Evolutionary conservation across 2,113 vertebrate species (phyloP), one percentile per base, ranked within the genome.

Genomic region (Pantherophis guttatus): DNA sequence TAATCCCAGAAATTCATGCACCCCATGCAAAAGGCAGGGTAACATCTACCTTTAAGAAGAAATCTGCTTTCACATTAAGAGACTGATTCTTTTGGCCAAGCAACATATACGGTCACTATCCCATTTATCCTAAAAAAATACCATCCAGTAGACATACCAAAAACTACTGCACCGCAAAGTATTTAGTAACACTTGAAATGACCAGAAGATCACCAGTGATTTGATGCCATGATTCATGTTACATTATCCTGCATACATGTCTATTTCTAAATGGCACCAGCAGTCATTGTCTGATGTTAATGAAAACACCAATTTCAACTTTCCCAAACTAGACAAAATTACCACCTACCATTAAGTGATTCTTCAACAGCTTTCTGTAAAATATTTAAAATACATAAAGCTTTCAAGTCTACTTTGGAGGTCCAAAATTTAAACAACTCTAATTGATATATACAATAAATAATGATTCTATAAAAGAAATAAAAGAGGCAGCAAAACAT

Each of bases 291-390:
- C 65, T 23, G 8, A 90, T 26, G 48, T 93, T 88, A 58, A 65
- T 91, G 39, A 85, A 93, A 65, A 91, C 8, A 39, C 13, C 48
- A 54, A 44, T 39, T 26, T 5, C 91, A 92, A 95, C 90, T 86
- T 93, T 91, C 87, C 94, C 93, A 95, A 95, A 92, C 92, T 95
- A 96, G 75, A 94, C 44, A 97, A 97, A 86, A 88, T 93, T 94
- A 95, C 91, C 96, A 98, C 98, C 97, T 98, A 98, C 98, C 98
- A 98, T 98, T 98, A 98, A 98, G 98, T 96, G 98, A 97, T 97
- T 98, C 98, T 97, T 98, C 98, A 97, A 98, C 98, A 97, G 98
- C 96, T 98, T 98, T 98, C 98, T 98, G 98, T 95, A 98, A 98
- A 98, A 98, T 97, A 98, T 98, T 97, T 98, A 98, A 98, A 98